phyloP scores from a whole-genome alignment of 2,113 vertebrate species.

The Gorsachius goisagi region DNA sequence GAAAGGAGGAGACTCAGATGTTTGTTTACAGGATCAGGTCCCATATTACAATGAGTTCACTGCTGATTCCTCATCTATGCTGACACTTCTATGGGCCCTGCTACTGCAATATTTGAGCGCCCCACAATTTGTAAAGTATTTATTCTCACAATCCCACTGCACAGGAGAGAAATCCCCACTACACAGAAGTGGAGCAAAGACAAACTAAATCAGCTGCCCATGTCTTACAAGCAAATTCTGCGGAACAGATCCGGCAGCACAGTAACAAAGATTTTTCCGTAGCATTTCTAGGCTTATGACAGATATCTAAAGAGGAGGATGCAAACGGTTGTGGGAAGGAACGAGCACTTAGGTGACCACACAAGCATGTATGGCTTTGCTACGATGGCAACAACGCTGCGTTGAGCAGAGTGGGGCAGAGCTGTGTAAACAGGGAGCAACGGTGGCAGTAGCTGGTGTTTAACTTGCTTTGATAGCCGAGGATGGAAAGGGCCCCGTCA shows the following conservation, averaged over 20 bases:
- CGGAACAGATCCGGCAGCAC: rapidly evolving
- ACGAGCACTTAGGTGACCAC: not conserved
- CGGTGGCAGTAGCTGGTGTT: not conserved
- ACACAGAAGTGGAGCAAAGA: rapidly evolving
- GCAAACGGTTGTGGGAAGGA: not conserved
- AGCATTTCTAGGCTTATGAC: not conserved
- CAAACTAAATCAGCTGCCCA: not conserved
- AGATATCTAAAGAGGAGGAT: not conserved
- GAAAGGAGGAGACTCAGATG: not conserved
- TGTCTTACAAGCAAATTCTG: not conserved
- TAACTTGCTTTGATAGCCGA: not conserved
- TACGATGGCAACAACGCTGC: not conserved
- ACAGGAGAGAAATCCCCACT: not conserved
- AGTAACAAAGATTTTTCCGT: not conserved
- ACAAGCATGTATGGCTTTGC: not conserved
- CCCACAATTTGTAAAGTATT: not conserved
- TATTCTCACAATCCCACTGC: not conserved
- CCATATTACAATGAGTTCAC: not conserved
- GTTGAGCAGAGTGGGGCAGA: not conserved
- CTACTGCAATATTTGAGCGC: rapidly evolving
- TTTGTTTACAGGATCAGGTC: not conserved
- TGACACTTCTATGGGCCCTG: not conserved
- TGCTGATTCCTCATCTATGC: not conserved
- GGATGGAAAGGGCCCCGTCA: not conserved
- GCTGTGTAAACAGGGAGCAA: not conserved